A percentile compares a stretch with the other conserved stretches of the same genome.
Conservation (phyloP, 2,888 invertebrate species). For the Coelinius sp. region DNA sequence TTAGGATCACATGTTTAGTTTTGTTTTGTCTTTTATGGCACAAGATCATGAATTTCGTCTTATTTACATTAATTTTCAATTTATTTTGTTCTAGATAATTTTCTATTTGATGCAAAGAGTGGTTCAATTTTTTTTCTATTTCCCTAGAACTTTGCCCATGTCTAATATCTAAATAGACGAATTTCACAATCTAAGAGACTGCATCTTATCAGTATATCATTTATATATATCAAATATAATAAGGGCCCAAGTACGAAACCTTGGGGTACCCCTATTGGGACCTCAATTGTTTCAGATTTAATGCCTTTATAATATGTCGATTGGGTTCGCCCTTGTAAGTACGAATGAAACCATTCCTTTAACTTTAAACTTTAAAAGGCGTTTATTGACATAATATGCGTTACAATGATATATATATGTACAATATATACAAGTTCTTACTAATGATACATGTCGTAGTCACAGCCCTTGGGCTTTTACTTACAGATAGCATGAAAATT, state of each 20-base stretch:
- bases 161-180: constrained; percentile 34
- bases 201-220: constrained; percentile 16
- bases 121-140: constrained; percentile 32
- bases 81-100: constrained; percentile 31
- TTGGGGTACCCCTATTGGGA: constrained; percentile 45
- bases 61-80: constrained; percentile 4
- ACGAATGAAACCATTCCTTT: too few species aligned
- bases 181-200: constrained; percentile 1
- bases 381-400: too few species aligned
- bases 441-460: too few species aligned
- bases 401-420: too few species aligned
- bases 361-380: too few species aligned
- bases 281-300: constrained; percentile 13
- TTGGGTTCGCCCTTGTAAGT: constrained; percentile 39
- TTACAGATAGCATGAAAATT: too few species aligned
- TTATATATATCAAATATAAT: constrained; percentile 43
- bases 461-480: too few species aligned
- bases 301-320: constrained; percentile 26
- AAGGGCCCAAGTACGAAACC: constrained; percentile 47
- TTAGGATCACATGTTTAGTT: not conserved
- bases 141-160: constrained; percentile 12
- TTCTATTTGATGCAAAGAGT: not conserved
- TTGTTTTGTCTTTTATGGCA: constrained; percentile 32
- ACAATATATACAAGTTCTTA: too few species aligned
- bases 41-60: constrained; percentile 37